These are phyloP conservation scores for Larimichthys crocea DNA, from an alignment of 2,113 vertebrate species.

Conservation along the genomic window DNA sequence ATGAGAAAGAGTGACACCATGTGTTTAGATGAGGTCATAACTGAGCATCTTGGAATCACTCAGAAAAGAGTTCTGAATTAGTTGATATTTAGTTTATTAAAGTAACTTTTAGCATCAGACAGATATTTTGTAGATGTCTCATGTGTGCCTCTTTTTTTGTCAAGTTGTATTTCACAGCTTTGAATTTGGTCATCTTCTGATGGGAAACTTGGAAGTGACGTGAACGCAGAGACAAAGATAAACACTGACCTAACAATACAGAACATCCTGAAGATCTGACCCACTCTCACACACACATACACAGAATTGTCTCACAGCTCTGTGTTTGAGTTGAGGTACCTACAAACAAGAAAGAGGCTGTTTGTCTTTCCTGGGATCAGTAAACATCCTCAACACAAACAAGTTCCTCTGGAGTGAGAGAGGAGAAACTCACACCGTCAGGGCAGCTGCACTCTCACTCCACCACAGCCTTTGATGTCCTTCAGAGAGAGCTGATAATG, in stretches of 20 bases:
- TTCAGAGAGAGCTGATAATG: constrained; percentile 81
- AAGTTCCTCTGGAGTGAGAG: constrained; percentile 77
- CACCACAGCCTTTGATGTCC: constrained; percentile 79
- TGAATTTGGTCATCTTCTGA: constrained; percentile 2
- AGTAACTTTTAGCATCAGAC: background rate
- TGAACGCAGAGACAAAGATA: constrained; percentile 56
- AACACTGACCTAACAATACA: constrained; percentile 70
- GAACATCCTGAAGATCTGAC: constrained; percentile 61
- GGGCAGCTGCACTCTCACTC: constrained; percentile 86
- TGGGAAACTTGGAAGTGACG: constrained; percentile 58
- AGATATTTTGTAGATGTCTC: constrained; percentile 5
- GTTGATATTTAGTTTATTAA: background rate
- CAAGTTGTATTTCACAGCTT: constrained; percentile 2
- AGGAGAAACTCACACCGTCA: constrained; percentile 81
- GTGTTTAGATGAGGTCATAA: constrained; percentile 60
- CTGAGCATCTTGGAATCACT: background rate
- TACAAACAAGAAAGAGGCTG: constrained; percentile 77
- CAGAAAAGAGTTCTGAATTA: background rate
- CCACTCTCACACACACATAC: constrained; percentile 25
- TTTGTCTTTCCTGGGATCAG: constrained; percentile 86
- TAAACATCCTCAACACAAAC: constrained; percentile 87
- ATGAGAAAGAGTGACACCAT: constrained; percentile 76
- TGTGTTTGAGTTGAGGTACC: constrained; percentile 74
- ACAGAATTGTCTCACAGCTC: constrained; percentile 45
- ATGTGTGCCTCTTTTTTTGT: background rate